Percentiles rank a stretch among this genome's conserved stretches.
phyloP scores from a whole-genome alignment of 1,140 invertebrate genomes.

The Chymomyza costata region DNA sequence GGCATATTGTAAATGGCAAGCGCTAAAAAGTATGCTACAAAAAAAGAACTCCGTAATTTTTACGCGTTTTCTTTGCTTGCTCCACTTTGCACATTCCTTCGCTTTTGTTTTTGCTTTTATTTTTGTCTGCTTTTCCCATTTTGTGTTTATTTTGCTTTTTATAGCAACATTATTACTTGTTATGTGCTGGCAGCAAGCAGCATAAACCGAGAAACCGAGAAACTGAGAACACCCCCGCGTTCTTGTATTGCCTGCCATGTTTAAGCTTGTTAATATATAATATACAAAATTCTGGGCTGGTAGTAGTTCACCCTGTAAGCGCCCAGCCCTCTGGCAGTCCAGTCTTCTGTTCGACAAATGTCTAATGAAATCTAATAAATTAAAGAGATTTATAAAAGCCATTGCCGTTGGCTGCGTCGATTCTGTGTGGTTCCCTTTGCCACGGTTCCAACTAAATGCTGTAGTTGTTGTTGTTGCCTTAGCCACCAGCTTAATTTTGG shows the following conservation, averaged over 20 bases:
- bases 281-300: slow-evolving; percentile 45
- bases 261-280: slow-evolving; percentile 63
- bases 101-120: slow-evolving; percentile 24
- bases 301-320: slow-evolving; percentile 6
- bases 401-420: slow-evolving; percentile 28
- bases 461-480: neutral
- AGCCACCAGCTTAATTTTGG: slow-evolving; percentile 35
- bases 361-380: slow-evolving; percentile 72
- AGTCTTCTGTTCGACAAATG: no score
- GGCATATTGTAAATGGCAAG: no score
- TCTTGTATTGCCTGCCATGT: slow-evolving; percentile 29
- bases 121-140: slow-evolving; percentile 38
- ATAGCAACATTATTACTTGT: slow-evolving; percentile 64
- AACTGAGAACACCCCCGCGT: no score
- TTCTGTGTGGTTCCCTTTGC: slow-evolving; percentile 2
- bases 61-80: no score
- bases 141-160: no score
- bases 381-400: slow-evolving; percentile 68
- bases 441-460: no score
- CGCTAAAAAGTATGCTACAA: no score
- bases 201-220: no score
- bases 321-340: no score
- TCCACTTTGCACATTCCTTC: no score
- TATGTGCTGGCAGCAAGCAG: slow-evolving; percentile 28
- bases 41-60: no score